Evolutionary conservation across 2,113 vertebrate genomes (phyloP), one percentile per base, ranked within the genome.

Genomic region (Zosterops borbonicus): DNA sequence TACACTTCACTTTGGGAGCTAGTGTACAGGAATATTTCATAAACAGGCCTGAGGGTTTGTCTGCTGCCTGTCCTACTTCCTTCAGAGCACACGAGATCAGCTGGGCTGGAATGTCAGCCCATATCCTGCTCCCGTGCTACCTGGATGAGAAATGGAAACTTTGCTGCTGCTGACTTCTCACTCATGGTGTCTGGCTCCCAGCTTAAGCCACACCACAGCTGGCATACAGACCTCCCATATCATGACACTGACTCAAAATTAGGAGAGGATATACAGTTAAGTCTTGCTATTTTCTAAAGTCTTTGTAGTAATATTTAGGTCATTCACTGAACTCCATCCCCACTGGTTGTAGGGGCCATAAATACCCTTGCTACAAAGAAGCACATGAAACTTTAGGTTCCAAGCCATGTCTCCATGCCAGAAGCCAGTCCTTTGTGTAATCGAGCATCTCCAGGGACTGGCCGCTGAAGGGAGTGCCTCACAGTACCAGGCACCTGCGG

Each of bases 51-150:
- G 69, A 96, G 92, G 94, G 60, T 90, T 93, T 89, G 92, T 90
- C 90, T 96, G 94, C 79, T 95, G 86, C 73, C 52, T 93, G 68
- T 49, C 73, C 95, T 95, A 89, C 83, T 96, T 96, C 94, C 81
- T 82, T 31, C 74, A 63, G 70, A 82, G 87, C 69, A 62, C 52
- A 67, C 4, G 6, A 53, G 70, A 94, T 94, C 69, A 79, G 89
- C 62, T 70, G 78, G 49, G 49, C 63, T 80, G 78, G 62, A 85
- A 90, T 46, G 50, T 67, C 89, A 63, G 81, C 37, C 81, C 14
- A 1, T 53, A 60, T 56, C 62, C 46, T 11, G 1, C 81, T 73
- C 62, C 63, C 0, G 0, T 69, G 83, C 80, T 62, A 53, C 44
- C 53, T 16, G 69, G 65, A 33, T n/a, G 29, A 18, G 58, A 68